A percentile compares a stretch with the other conserved stretches of the same genome.
Evolutionary conservation across 2,888 invertebrate species (phyloP).

Genomic region (Autographa pulchrina): DNA sequence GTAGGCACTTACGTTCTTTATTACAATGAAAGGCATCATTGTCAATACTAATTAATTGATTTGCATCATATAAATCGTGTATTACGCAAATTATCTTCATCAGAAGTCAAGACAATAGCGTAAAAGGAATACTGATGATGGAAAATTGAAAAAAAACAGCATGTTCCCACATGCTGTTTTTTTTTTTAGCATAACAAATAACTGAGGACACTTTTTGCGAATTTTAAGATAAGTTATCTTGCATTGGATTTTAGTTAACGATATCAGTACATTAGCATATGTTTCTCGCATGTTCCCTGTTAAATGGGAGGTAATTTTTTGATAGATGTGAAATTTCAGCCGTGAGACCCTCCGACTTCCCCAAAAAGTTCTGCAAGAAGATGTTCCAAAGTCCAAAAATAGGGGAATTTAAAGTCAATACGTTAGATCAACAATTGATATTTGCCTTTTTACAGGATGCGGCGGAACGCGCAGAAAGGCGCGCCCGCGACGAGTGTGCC

Average conservation of each 20-base stretch:
- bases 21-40: neutral
- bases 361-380: too few species aligned
- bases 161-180: too few species aligned
- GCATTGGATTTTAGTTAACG: neutral
- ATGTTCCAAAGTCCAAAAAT: too few species aligned
- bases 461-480: constrained; percentile 74
- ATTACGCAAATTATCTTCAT: neutral
- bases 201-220: neutral
- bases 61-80: neutral
- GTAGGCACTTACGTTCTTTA: constrained; percentile 2
- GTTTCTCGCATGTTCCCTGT: too few species aligned
- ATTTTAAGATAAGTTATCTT: neutral
- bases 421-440: neutral
- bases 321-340: too few species aligned
- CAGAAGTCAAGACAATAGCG: neutral
- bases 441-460: constrained; percentile 64
- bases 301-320: too few species aligned
- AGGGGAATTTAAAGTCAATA: too few species aligned
- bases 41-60: neutral
- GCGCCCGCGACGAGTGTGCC: constrained; percentile 74
- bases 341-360: too few species aligned
- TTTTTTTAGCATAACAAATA: too few species aligned
- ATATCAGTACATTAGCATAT: too few species aligned
- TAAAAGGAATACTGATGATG: neutral
- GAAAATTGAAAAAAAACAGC: neutral